Evolutionary conservation across 2,113 vertebrate genomes (phyloP), one percentile per base, ranked within the genome.

Genomic region (Archocentrus centrarchus): DNA sequence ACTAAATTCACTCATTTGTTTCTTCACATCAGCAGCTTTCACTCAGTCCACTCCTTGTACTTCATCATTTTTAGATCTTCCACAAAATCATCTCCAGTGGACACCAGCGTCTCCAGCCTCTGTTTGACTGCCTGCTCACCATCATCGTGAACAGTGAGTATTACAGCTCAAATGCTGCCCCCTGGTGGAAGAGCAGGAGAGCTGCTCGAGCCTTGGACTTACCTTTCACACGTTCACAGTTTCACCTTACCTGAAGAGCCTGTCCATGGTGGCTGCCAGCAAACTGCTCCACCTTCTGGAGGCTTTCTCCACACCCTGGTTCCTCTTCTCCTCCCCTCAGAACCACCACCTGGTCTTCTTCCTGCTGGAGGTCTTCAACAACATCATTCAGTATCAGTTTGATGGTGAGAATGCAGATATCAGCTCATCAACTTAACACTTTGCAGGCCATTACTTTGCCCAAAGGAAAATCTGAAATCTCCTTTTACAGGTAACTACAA

Each of bases 331-430:
- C 0, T 91, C 95, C 0, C 90, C 95, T 6, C 97, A 98, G 95
- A 99, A 99, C 94, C 98, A 99, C 89, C 98, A 99, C 83, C 96
- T 99, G 4, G 97, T 98, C 85, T 99, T 99, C 95, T 99, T 99
- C 92, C 94, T 99, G 66, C 95, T 99, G 57, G 98, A 99, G 91
- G 97, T 97, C 90, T 99, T 99, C 95, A 99, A 99, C 95, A 99
- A 99, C 92, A 98, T 99, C 83, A 99, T 99, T 91, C 98, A 99
- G 95, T 99, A 99, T 89, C 98, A 99, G 94, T 99, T 99, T 86
- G 98, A 99, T 30, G 98, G 98, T 99, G 92, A 96, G 96, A 59
- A 61, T 4, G 14, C 2, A 44, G 11, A 63, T 14, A 5, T 41
- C 1, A 39, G 6, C 57, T 27, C 18, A 35, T 24, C 17, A 1